These are phyloP conservation scores for Luscinia luscinia DNA, from an alignment of 2,797 vertebrate species.

Conservation along the genomic window DNA sequence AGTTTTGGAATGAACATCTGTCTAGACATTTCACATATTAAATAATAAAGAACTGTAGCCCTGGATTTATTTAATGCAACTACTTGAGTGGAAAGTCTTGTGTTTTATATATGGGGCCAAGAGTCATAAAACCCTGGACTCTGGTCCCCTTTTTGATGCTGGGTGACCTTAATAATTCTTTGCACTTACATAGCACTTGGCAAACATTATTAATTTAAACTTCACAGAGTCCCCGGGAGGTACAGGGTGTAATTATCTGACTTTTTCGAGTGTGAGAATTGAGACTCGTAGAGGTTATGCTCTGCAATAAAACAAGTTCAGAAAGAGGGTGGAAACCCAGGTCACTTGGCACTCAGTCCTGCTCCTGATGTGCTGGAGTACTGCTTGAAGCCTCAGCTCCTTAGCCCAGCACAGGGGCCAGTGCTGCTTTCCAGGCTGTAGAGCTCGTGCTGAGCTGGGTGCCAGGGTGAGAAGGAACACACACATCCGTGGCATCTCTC, in stretches of 20 bases:
- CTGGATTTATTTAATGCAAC: neutral
- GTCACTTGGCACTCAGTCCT: neutral
- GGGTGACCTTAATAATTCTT: conserved; percentile 35
- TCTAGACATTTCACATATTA: neutral
- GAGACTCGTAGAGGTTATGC: neutral
- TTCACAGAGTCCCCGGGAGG: neutral
- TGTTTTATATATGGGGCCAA: neutral
- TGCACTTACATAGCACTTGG: conserved; percentile 11
- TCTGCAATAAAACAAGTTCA: conserved; percentile 36
- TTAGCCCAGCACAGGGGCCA: neutral
- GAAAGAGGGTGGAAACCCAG: neutral
- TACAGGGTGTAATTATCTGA: conserved; percentile 27
- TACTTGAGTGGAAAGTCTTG: neutral
- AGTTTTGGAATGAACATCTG: neutral
- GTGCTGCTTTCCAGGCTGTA: neutral
- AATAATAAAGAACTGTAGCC: neutral
- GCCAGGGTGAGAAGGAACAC: neutral
- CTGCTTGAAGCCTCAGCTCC: neutral
- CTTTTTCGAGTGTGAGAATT: conserved; percentile 11
- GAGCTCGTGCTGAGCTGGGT: neutral
- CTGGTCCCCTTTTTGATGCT: neutral
- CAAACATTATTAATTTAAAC: conserved; percentile 39
- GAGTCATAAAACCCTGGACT: neutral
- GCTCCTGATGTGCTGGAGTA: neutral
- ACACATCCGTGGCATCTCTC: neutral